phyloP scores from a whole-genome alignment of 2,888 invertebrate genomes.

The Drosophila fulvimacula region DNA sequence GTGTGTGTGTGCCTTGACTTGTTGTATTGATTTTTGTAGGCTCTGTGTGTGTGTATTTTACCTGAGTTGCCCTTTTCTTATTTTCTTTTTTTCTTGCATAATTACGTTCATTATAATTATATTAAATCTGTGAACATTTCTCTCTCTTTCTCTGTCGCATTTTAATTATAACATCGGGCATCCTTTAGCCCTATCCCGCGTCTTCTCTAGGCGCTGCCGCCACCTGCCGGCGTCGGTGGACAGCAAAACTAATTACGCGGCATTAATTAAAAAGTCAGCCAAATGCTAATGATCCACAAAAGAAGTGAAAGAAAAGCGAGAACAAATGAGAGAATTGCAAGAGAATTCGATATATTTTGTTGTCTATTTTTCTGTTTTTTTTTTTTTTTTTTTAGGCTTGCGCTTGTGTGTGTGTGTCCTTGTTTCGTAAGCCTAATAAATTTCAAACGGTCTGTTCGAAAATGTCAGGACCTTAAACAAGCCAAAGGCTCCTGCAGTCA shows the following conservation, averaged over 20 bases:
- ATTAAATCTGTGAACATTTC: conserved; percentile 65
- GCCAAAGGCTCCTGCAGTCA: conserved; percentile 30
- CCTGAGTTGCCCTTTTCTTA: conserved; percentile 28
- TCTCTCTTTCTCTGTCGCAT: conserved; percentile 21
- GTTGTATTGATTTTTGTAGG: conserved; percentile 46
- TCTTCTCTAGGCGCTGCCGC: conserved; percentile 37
- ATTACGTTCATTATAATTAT: conserved; percentile 75
- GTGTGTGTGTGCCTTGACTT: conserved; percentile 51
- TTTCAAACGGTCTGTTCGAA: conserved; percentile 57
- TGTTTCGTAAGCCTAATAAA: conserved; percentile 66
- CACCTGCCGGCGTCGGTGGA: conserved; percentile 54
- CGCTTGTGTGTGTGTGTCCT: conserved; percentile 46
- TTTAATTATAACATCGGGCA: conserved; percentile 14
- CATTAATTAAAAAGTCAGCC: conserved; percentile 72
- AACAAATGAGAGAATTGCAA: conserved; percentile 12
- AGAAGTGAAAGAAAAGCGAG: background rate
- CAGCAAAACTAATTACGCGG: conserved; percentile 69
- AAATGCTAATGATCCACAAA: conserved; percentile 53
- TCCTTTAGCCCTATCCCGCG: conserved; percentile 3
- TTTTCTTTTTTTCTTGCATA: conserved; percentile 45
- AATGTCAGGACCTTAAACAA: conserved; percentile 40
- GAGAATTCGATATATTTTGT: conserved; percentile 40
- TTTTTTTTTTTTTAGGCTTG: background rate
- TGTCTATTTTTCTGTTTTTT: background rate
- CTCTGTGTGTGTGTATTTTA: conserved; percentile 9